phyloP scores from a whole-genome alignment of 2,797 vertebrate species.

The Enteromius paludinosus region DNA sequence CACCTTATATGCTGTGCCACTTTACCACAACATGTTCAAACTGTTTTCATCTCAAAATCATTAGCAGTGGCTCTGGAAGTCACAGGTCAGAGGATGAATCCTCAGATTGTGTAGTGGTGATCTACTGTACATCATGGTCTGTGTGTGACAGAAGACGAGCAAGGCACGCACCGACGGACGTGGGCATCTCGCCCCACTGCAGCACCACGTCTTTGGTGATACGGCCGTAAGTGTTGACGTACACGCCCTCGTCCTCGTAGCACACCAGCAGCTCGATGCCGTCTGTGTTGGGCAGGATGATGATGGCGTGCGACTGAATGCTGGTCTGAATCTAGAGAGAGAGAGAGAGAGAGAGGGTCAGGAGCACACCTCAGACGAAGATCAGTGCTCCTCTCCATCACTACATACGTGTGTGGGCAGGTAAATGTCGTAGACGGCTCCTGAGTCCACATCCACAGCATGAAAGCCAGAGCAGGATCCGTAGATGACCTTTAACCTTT shows the following conservation, averaged over 20 bases:
- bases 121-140: no score
- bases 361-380: background rate
- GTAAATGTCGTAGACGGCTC: conserved; percentile 91
- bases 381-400: background rate
- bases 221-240: conserved; percentile 89
- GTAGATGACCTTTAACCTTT: conserved; percentile 91
- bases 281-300: conserved; percentile 90
- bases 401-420: conserved; percentile 87
- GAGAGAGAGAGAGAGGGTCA: background rate
- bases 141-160: no score
- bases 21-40: no score
- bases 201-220: conserved; percentile 93
- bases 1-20: no score
- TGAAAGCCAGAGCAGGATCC: conserved; percentile 90
- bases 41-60: no score
- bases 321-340: conserved; percentile 84
- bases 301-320: conserved; percentile 90
- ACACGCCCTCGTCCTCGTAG: conserved; percentile 91
- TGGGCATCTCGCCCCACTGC: conserved; percentile 99
- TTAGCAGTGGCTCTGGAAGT: no score
- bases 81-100: no score
- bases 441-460: conserved; percentile 90
- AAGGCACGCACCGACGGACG: conserved; percentile 84
- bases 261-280: conserved; percentile 91
- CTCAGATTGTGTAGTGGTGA: no score